phyloP scores from a whole-genome alignment of 1,140 invertebrate species.

The Dysdera silvatica region DNA sequence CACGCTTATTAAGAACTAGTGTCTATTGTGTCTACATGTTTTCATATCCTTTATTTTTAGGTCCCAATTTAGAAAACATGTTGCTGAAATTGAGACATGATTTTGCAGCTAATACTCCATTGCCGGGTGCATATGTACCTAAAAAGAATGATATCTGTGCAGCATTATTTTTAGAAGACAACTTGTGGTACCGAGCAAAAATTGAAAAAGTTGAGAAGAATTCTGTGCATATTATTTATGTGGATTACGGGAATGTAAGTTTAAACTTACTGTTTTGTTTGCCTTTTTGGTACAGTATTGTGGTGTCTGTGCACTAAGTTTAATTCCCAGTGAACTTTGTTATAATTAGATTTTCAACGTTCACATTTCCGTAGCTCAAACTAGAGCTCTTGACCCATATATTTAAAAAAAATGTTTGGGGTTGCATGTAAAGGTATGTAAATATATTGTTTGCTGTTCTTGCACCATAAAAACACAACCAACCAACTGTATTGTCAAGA shows the following conservation, averaged over 20 bases:
- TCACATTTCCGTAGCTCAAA: neutral
- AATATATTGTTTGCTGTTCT: too few relatives aligned
- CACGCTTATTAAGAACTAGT: too few relatives aligned
- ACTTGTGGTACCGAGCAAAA: slow-evolving; percentile 88
- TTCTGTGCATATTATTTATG: slow-evolving; percentile 61
- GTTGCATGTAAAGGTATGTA: neutral
- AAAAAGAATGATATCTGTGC: slow-evolving; percentile 79
- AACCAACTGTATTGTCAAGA: too few relatives aligned
- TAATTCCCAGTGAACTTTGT: neutral
- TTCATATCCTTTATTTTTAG: too few relatives aligned
- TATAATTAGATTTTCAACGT: neutral
- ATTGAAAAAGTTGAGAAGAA: slow-evolving; percentile 72
- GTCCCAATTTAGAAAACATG: slow-evolving; percentile 72
- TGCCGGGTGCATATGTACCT: slow-evolving; percentile 75
- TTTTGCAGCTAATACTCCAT: slow-evolving; percentile 71
- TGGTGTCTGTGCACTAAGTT: neutral
- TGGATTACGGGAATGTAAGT: slow-evolving; percentile 89
- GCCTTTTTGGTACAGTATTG: neutral
- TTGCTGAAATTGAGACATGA: slow-evolving; percentile 78
- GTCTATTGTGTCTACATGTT: too few relatives aligned
- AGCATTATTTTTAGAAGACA: slow-evolving; percentile 74
- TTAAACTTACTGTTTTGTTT: too few relatives aligned
- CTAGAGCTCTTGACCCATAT: neutral
- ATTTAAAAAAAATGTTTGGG: neutral
- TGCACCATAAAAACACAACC: too few relatives aligned